Percentiles rank a stretch among this genome's conserved stretches.
phyloP scores from a whole-genome alignment of 2,113 vertebrate genomes.

The Elaphurus davidianus region DNA sequence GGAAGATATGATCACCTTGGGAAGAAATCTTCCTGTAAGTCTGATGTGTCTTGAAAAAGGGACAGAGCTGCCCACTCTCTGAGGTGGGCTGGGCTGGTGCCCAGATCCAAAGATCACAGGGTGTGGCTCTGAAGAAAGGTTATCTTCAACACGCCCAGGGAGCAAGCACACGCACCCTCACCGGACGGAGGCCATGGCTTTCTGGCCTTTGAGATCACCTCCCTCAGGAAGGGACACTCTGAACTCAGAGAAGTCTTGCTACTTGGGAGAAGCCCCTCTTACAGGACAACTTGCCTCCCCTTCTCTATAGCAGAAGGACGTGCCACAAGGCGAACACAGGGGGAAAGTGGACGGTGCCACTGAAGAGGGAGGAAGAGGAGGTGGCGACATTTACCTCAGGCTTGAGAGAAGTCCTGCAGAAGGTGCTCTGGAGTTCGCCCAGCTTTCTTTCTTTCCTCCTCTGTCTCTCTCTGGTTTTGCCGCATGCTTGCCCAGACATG shows the following conservation, averaged over 20 bases:
- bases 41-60: neutral
- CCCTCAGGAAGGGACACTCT: neutral
- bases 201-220: neutral
- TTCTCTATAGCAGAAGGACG: neutral
- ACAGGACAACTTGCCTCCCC: neutral
- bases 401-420: neutral
- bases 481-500: neutral
- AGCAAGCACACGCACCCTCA: neutral
- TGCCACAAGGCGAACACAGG: neutral
- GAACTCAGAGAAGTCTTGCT: neutral
- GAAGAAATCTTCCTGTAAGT: neutral
- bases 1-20: neutral
- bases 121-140: neutral
- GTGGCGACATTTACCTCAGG: neutral
- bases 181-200: neutral
- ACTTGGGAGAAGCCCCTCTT: neutral
- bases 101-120: neutral
- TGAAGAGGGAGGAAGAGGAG: neutral
- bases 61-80: neutral
- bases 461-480: conserved; percentile 37
- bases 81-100: neutral
- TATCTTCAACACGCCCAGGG: neutral
- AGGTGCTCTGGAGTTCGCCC: neutral
- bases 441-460: neutral
- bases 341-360: neutral